These are phyloP conservation scores for Neocrepidodera transversa DNA, from an alignment of 2,888 invertebrate species.

Conservation along the genomic window DNA sequence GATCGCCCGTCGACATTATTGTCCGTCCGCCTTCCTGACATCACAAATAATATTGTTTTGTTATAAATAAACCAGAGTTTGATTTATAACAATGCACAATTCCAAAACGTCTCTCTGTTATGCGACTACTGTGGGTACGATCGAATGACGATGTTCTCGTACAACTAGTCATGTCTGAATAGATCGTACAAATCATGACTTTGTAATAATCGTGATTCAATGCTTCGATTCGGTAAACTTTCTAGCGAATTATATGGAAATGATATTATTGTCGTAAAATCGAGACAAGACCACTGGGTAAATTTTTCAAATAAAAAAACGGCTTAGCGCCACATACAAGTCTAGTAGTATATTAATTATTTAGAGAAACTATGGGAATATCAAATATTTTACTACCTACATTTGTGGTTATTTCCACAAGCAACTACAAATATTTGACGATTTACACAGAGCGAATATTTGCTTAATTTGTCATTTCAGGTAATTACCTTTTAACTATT, in stretches of 20 bases:
- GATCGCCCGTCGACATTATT: slow-evolving; percentile 1
- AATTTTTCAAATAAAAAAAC: too few species aligned
- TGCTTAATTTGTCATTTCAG: too few species aligned
- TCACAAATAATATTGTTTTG: slow-evolving; percentile 24
- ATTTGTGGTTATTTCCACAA: too few species aligned
- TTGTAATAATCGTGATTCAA: slow-evolving; percentile 32
- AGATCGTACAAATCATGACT: slow-evolving; percentile 35
- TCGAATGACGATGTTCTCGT: slow-evolving; percentile 29
- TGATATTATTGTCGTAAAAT: slow-evolving; percentile 29
- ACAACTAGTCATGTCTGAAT: slow-evolving; percentile 32
- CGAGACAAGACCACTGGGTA: slow-evolving; percentile 9
- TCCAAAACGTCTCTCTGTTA: slow-evolving; percentile 24
- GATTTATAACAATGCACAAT: slow-evolving; percentile 35
- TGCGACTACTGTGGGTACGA: slow-evolving; percentile 31
- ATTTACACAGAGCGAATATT: too few species aligned
- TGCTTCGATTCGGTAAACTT: slow-evolving; percentile 27
- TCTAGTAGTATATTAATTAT: too few species aligned
- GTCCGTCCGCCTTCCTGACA: slow-evolving; percentile 12
- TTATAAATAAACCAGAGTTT: slow-evolving; percentile 19
- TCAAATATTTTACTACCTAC: too few species aligned
- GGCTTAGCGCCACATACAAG: too few species aligned
- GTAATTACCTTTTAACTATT: too few species aligned
- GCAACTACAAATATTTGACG: too few species aligned
- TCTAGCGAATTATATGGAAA: slow-evolving; percentile 34
- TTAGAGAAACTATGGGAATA: too few species aligned